Conservation (phyloP, 2,888 invertebrate genomes). For the Lepidochrysops patricia region DNA sequence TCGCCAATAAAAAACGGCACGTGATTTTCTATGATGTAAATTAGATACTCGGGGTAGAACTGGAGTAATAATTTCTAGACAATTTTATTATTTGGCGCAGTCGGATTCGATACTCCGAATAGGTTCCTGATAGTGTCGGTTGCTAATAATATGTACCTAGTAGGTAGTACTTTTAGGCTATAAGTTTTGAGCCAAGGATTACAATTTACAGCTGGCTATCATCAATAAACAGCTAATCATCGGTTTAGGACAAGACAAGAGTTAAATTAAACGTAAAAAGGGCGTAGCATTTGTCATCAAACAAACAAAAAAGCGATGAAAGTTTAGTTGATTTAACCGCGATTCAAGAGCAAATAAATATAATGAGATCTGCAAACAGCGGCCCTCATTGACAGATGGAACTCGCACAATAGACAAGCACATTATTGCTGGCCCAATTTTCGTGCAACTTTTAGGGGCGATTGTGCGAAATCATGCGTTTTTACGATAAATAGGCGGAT, state of each 20-base stretch:
- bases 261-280: neutral
- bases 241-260: neutral
- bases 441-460: conserved; percentile 49
- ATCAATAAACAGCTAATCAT: neutral
- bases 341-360: conserved; percentile 1
- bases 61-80: too few species aligned
- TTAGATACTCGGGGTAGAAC: neutral
- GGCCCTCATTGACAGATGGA: conserved; percentile 65
- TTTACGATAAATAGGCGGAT: conserved; percentile 22
- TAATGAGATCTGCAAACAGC: conserved; percentile 26
- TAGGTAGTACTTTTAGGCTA: too few species aligned
- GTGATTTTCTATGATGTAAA: neutral
- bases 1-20: neutral
- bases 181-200: too few species aligned
- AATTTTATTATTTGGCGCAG: too few species aligned
- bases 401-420: conserved; percentile 43
- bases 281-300: conserved; percentile 1
- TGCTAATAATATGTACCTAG: too few species aligned
- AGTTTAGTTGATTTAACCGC: neutral
- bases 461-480: conserved; percentile 53
- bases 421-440: conserved; percentile 53
- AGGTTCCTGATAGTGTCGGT: too few species aligned
- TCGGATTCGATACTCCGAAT: too few species aligned
- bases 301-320: neutral
- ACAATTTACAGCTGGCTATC: neutral